These are phyloP conservation scores for Myrmecophaga tridactyla DNA, from an alignment of 2,113 vertebrate genomes.

Conservation along the genomic window DNA sequence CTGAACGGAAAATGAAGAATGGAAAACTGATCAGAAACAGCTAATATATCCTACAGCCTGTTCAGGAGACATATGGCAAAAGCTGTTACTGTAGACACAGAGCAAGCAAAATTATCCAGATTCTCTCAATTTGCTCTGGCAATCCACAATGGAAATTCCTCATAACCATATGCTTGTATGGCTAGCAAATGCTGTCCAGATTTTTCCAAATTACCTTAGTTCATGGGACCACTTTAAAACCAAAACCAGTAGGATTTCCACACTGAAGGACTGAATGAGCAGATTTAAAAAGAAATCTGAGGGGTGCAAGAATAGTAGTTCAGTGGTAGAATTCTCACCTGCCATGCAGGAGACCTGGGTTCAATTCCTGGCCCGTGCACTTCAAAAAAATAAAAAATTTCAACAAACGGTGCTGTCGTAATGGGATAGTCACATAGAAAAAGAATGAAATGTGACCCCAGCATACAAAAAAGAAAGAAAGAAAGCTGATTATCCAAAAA, in stretches of 20 bases:
- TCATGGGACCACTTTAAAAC: background rate
- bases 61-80: background rate
- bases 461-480: too few species aligned
- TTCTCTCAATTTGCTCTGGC: background rate
- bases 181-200: background rate
- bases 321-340: too few species aligned
- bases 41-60: background rate
- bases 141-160: background rate
- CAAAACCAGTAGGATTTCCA: constrained; percentile 14
- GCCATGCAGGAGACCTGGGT: too few species aligned
- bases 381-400: too few species aligned
- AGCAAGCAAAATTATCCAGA: background rate
- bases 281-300: background rate
- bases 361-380: too few species aligned
- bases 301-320: too few species aligned
- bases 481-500: background rate
- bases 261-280: background rate
- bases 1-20: background rate
- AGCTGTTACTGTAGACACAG: background rate
- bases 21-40: background rate
- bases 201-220: constrained; percentile 3
- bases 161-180: background rate
- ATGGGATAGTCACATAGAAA: too few species aligned
- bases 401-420: too few species aligned
- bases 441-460: too few species aligned